Conservation (phyloP, 2,888 invertebrate genomes). For the Desoria tigrina region DNA sequence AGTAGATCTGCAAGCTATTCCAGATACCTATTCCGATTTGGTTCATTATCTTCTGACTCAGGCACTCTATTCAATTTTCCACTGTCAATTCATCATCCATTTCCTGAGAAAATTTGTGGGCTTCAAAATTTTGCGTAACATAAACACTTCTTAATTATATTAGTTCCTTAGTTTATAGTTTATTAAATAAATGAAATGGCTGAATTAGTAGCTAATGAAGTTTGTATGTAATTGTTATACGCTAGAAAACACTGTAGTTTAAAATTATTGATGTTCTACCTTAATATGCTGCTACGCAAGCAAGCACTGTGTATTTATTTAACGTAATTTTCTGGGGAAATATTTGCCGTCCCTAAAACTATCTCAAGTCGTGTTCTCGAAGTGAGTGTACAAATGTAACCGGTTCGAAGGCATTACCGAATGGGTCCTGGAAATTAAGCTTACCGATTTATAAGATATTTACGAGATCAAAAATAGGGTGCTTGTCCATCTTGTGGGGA, state of each 20-base stretch:
- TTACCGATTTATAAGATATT: conserved; percentile 17
- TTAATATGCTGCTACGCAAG: conserved; percentile 1
- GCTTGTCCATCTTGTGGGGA: conserved; percentile 6
- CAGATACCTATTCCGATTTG: conserved; percentile 19
- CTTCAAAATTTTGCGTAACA: neutral
- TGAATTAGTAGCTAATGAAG: too few relatives aligned
- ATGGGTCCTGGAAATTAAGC: conserved; percentile 17
- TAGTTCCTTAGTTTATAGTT: too few relatives aligned
- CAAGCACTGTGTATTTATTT: conserved; percentile 14
- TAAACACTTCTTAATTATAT: too few relatives aligned
- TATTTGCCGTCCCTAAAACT: conserved; percentile 53
- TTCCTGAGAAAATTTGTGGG: neutral
- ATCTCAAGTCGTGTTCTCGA: conserved; percentile 34
- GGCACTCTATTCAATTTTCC: conserved; percentile 24
- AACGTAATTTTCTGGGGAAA: conserved; percentile 34
- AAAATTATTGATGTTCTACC: conserved; percentile 11
- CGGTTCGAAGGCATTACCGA: conserved; percentile 18
- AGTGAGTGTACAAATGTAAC: conserved; percentile 13
- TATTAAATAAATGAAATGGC: too few relatives aligned
- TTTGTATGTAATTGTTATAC: too few relatives aligned
- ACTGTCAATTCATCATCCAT: neutral
- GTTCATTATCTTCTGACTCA: conserved; percentile 8
- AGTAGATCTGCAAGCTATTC: conserved; percentile 45
- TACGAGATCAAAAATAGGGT: neutral
- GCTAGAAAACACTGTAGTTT: too few relatives aligned